These are phyloP conservation scores for Tinamus guttatus DNA, from an alignment of 2,113 vertebrate species.

Conservation along the genomic window DNA sequence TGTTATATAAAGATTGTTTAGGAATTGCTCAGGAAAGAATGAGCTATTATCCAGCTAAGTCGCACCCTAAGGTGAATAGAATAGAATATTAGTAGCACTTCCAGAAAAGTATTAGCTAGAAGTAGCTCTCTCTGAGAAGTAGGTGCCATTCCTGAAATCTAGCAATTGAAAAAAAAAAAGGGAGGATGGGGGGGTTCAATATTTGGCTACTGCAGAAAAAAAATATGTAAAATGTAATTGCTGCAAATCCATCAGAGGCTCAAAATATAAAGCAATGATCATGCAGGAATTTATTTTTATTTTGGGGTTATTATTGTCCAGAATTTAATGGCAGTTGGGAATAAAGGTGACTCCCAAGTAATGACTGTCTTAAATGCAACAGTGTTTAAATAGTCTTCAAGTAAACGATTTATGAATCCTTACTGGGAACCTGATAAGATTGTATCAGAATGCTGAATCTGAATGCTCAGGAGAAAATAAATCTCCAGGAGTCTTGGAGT, in stretches of 20 bases:
- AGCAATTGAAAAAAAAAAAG: neutral
- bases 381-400: neutral
- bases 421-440: neutral
- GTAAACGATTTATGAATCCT: neutral
- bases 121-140: neutral
- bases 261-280: neutral
- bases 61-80: neutral
- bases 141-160: neutral
- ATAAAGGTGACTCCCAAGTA: neutral
- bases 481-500: neutral
- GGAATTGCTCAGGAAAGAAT: neutral
- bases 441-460: neutral
- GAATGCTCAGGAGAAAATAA: neutral
- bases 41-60: neutral
- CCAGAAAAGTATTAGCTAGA: neutral
- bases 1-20: neutral
- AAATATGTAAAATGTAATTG: neutral
- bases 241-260: neutral
- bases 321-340: neutral
- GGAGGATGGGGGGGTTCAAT: too few species aligned
- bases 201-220: neutral
- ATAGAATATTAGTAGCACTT: slow-evolving; percentile 21
- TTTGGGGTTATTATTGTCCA: neutral
- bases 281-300: neutral
- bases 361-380: neutral